phyloP scores from a whole-genome alignment of 2,888 invertebrate genomes.

The Luperina nickerlii region DNA sequence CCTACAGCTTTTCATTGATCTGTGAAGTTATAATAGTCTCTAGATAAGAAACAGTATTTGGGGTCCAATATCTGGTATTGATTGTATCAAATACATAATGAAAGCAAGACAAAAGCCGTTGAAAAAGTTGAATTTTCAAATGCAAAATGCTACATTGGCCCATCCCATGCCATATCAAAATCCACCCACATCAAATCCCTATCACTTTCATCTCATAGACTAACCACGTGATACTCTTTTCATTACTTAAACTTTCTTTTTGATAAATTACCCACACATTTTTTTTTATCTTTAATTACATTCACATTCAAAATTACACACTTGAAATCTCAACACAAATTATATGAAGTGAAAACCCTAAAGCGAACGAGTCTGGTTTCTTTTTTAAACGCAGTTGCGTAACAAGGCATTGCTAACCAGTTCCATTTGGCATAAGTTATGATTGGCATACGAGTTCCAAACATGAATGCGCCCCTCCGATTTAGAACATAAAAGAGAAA shows the following conservation, averaged over 20 bases:
- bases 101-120: not conserved
- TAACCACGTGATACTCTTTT: slow-evolving; percentile 29
- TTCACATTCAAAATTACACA: slow-evolving; percentile 49
- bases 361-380: slow-evolving; percentile 59
- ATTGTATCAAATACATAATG: not conserved
- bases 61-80: not conserved
- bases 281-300: slow-evolving; percentile 44
- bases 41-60: not conserved
- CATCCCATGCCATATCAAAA: not conserved
- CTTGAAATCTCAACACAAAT: slow-evolving; percentile 52
- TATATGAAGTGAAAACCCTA: slow-evolving; percentile 66
- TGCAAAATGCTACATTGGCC: not conserved
- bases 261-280: slow-evolving; percentile 40
- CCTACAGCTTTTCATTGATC: not conserved
- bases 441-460: slow-evolving; percentile 62
- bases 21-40: not conserved
- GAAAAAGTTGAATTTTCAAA: slow-evolving; percentile 14
- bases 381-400: slow-evolving; percentile 65
- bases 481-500: slow-evolving; percentile 65
- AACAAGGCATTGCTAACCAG: slow-evolving; percentile 64
- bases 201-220: slow-evolving; percentile 46
- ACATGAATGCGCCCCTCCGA: slow-evolving; percentile 56
- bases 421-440: slow-evolving; percentile 66
- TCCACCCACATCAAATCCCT: slow-evolving; percentile 20
- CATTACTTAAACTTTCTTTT: slow-evolving; percentile 46